Base-by-base conservation (phyloP, 1,140 invertebrate genomes). In the Trissolcus basalis region DNA sequence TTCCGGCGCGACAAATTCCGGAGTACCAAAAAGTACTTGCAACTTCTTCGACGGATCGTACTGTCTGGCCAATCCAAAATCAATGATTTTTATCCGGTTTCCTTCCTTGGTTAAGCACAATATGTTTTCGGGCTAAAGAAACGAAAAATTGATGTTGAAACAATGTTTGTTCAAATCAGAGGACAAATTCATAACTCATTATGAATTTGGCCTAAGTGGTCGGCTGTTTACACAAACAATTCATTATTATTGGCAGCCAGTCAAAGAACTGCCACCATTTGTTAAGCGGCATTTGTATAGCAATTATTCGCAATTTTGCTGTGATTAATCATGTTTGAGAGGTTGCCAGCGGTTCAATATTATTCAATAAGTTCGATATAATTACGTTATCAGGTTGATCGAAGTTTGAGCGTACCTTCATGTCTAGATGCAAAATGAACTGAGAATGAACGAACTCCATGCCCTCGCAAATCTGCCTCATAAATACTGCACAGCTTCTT, bases 1-100 rank as follows among this genome's bases (percentile, higher is more conserved):
- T 91, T 99, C 98, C 0, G 98, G 98, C 0, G 97, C 97, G 7
- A 98, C 97, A 88, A 99, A 99, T 88, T 99, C 98, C 0, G 97
- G 97, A 1, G 97, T 99, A n/a, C 97, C 97, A 86, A 98, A 99
- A 36, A 99, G 89, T 1, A 98, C 95, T 86, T 95, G 91, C 4
- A 99, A 88, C 80, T 98, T 97, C 89, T 97, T 97, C 61, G 92
- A 92, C 0, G 97, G 96, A 85, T 98, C 95, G 78, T 94, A 98
- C 84, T 96, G 93, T 64, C 97, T 90, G 0, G 98, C 97, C 54
- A 99, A 88, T 12, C 98, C 98, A 87, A 98, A 99, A 87, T 98
- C 97, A 67, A 99, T 99, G 72, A 99, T 97, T 89, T 99, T 99
- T 77, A 99, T 97, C 76, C 97, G 91, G 86, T 99, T 99, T 6